Conservation (phyloP, 2,797 vertebrate genomes). For the Tragelaphus eurycerus region DNA sequence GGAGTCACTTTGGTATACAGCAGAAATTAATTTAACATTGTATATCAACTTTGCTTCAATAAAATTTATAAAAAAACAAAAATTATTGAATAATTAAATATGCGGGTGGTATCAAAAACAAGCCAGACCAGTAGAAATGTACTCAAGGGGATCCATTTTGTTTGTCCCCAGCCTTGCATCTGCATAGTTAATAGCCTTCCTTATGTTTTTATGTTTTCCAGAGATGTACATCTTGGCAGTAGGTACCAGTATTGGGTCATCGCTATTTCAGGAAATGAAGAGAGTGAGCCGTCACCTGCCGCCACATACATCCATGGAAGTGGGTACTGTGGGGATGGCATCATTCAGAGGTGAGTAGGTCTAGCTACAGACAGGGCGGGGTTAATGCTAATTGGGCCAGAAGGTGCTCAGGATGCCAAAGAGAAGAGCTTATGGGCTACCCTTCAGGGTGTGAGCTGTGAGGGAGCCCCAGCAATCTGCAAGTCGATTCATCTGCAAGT, state of each 20-base stretch:
- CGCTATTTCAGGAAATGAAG: conserved; percentile 86
- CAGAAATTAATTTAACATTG: neutral
- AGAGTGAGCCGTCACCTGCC: conserved; percentile 92
- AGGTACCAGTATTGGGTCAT: conserved; percentile 92
- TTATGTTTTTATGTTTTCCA: conserved; percentile 78
- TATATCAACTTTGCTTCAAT: neutral
- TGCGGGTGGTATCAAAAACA: neutral
- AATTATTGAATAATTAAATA: neutral
- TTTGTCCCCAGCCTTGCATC: neutral
- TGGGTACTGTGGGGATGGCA: conserved; percentile 96
- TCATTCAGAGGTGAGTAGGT: conserved; percentile 92
- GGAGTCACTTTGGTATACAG: neutral
- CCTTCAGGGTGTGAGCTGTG: neutral
- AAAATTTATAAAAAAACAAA: neutral
- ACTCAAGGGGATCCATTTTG: neutral
- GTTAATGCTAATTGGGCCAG: neutral
- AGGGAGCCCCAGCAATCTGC: neutral
- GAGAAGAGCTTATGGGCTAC: neutral
- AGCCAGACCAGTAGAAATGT: neutral
- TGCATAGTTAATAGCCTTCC: neutral
- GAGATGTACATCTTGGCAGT: conserved; percentile 86
- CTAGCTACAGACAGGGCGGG: neutral
- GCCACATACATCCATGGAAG: conserved; percentile 89
- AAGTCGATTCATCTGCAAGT: neutral
- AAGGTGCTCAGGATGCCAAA: neutral